phyloP scores from a whole-genome alignment of 2,113 vertebrate species.

The Ptychochromis oligacanthus region DNA sequence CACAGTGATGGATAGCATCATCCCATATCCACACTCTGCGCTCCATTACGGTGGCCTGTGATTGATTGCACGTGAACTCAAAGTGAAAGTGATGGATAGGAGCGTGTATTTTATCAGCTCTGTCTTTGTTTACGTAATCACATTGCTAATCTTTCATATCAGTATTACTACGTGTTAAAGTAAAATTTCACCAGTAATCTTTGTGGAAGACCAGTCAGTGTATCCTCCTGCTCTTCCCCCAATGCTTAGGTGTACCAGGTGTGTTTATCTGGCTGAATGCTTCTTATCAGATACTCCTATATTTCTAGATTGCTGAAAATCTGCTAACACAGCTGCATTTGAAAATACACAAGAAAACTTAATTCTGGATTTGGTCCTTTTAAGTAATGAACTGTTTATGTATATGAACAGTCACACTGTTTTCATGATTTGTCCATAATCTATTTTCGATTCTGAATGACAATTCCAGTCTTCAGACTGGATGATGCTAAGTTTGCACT shows the following conservation, averaged over 20 bases:
- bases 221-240: neutral
- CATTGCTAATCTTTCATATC: constrained; percentile 32
- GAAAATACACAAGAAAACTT: neutral
- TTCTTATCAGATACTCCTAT: neutral
- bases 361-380: neutral
- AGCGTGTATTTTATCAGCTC: constrained; percentile 1
- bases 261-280: constrained; percentile 4
- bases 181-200: constrained; percentile 21
- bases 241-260: neutral
- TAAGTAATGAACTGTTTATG: neutral
- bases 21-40: constrained; percentile 30
- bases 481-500: neutral
- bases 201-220: neutral
- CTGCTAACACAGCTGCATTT: neutral
- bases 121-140: constrained; percentile 41
- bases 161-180: neutral
- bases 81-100: constrained; percentile 68
- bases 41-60: constrained; percentile 49
- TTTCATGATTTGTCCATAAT: neutral
- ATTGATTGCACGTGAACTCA: constrained; percentile 46
- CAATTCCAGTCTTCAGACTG: neutral
- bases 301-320: neutral
- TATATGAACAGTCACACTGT: neutral
- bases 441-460: neutral
- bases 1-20: constrained; percentile 60